A percentile compares a stretch with the other conserved stretches of the same genome.
Conservation (phyloP, 2,888 invertebrate genomes). For the Acronicta psi region DNA sequence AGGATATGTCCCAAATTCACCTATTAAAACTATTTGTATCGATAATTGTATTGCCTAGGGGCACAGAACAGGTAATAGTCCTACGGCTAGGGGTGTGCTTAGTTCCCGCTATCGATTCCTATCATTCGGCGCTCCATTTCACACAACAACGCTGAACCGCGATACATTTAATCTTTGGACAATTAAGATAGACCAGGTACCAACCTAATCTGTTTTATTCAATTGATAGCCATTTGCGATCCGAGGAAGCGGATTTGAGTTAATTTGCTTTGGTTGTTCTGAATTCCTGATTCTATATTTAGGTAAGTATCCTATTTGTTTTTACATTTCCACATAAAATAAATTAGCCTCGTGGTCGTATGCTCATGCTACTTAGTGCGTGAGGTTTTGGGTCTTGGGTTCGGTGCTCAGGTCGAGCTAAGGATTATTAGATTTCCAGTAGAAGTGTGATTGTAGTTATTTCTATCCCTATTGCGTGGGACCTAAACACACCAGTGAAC, state of each 20-base stretch:
- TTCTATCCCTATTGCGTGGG: no score
- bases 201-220: conserved; percentile 23
- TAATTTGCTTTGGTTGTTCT: conserved; percentile 1
- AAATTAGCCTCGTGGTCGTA: background rate
- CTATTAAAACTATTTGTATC: conserved; percentile 12
- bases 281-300: background rate
- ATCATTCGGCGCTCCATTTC: conserved; percentile 44
- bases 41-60: no score
- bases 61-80: no score
- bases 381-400: no score
- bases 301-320: no score
- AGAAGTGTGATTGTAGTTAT: no score
- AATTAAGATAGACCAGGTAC: conserved; percentile 35
- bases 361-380: background rate
- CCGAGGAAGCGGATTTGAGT: background rate
- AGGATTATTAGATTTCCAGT: no score
- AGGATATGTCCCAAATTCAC: background rate
- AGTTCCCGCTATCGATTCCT: conserved; percentile 30
- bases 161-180: conserved; percentile 28
- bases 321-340: background rate
- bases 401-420: no score
- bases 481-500: no score
- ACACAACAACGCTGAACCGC: conserved; percentile 21
- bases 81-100: conserved; percentile 13
- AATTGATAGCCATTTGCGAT: conserved; percentile 16